These are phyloP conservation scores for Pterocles burchelli DNA, from an alignment of 2,113 vertebrate species.

Conservation along the genomic window DNA sequence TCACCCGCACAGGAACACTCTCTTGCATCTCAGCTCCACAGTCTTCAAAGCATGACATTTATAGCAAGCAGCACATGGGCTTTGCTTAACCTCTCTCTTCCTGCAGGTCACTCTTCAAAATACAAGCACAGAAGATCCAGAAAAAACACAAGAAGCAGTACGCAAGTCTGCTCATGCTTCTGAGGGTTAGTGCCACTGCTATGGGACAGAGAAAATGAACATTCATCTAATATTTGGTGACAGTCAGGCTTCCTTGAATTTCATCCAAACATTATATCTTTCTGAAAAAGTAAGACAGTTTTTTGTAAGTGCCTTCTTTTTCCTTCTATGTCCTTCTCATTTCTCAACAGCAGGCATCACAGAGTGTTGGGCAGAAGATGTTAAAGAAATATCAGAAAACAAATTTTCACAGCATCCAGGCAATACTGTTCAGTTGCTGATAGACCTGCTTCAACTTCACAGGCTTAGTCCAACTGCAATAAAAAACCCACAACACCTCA, in stretches of 20 bases:
- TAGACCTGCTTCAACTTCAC: neutral
- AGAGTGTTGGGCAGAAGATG: neutral
- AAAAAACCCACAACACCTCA: neutral
- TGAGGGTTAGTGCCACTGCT: neutral
- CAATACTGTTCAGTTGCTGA: neutral
- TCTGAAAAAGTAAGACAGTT: neutral
- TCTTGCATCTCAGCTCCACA: neutral
- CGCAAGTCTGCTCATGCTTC: neutral
- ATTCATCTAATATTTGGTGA: neutral
- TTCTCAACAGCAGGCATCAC: neutral
- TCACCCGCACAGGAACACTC: neutral
- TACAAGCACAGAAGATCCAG: neutral
- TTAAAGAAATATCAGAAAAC: neutral
- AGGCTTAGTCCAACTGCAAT: neutral
- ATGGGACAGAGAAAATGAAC: neutral
- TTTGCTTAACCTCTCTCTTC: neutral
- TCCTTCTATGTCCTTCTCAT: neutral
- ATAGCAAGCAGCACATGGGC: neutral
- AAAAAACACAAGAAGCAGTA: neutral
- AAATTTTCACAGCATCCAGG: neutral
- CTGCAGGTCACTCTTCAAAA: neutral
- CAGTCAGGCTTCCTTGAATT: neutral
- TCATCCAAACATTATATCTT: neutral
- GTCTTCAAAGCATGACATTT: neutral
- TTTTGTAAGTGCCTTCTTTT: neutral